Evolutionary conservation across 2,797 vertebrate species (phyloP).

Genomic region (Scarus forsteni): DNA sequence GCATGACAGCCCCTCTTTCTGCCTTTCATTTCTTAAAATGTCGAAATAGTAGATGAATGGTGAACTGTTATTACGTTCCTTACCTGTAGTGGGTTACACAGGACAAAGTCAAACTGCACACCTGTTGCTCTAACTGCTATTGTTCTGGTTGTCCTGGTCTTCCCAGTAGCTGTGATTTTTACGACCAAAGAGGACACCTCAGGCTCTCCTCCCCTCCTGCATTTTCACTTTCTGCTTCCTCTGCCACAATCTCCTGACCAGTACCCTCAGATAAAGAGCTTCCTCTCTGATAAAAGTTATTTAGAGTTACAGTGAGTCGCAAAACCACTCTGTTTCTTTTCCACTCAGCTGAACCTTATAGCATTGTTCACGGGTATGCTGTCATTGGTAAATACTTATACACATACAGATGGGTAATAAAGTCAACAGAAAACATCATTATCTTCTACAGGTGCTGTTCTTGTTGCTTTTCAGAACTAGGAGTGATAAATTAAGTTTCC

Average conservation of each 20-base stretch:
- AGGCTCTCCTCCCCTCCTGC: constrained; percentile 46
- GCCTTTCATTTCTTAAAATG: no score
- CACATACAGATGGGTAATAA: constrained; percentile 1
- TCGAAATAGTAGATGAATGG: background rate
- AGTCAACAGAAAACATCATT: background rate
- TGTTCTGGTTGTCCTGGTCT: background rate
- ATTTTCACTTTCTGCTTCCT: constrained; percentile 58
- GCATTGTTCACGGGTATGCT: background rate
- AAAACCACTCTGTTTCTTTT: constrained; percentile 36
- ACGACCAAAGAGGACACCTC: constrained; percentile 58
- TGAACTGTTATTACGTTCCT: background rate
- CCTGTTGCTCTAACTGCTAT: constrained; percentile 10
- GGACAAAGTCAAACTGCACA: background rate
- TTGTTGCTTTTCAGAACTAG: background rate
- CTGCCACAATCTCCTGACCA: constrained; percentile 40
- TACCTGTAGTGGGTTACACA: background rate
- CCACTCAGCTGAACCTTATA: background rate
- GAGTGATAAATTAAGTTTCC: no score
- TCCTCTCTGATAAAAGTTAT: constrained; percentile 66
- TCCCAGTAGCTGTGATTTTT: constrained; percentile 61
- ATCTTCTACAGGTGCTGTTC: background rate
- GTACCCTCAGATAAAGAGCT: constrained; percentile 64
- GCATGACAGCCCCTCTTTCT: no score
- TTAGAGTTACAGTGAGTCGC: constrained; percentile 50
- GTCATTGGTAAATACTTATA: background rate